Evolutionary conservation across 2,113 vertebrate genomes (phyloP).

Genomic region (Ceyx melanurus): DNA sequence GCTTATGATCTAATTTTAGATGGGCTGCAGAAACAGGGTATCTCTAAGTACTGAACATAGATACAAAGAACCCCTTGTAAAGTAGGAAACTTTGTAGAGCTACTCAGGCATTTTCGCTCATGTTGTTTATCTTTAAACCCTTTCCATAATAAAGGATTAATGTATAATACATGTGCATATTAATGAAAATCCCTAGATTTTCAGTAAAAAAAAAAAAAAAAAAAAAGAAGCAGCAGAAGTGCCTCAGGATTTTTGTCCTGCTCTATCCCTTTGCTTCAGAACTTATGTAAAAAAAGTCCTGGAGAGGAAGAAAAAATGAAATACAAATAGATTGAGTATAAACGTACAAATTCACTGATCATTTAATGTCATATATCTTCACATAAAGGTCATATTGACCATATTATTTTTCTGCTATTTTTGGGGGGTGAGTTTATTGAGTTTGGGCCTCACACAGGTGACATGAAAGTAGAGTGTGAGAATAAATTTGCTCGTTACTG

Average conservation of each 20-base stretch:
- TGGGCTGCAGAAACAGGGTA: constrained; percentile 21
- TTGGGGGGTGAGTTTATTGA: background rate
- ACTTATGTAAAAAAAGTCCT: background rate
- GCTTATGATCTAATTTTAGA: constrained; percentile 31
- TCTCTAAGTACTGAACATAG: background rate
- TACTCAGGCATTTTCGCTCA: background rate
- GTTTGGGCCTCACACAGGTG: fast-evolving
- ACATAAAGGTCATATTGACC: background rate
- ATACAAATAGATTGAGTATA: background rate
- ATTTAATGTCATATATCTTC: background rate
- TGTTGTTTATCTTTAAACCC: background rate
- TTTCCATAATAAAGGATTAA: background rate
- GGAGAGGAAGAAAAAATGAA: background rate
- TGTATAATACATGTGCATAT: background rate
- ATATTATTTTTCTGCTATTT: background rate
- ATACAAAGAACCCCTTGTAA: background rate
- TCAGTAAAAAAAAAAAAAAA: background rate
- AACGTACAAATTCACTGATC: background rate
- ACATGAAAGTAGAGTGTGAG: background rate
- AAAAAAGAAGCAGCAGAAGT: background rate
- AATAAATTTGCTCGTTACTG: background rate
- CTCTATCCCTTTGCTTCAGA: background rate
- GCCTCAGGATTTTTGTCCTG: background rate
- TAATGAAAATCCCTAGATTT: background rate
- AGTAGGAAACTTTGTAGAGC: background rate